Evolutionary conservation across 1,140 invertebrate species (phyloP).

Genomic region (Bombus breviceps): DNA sequence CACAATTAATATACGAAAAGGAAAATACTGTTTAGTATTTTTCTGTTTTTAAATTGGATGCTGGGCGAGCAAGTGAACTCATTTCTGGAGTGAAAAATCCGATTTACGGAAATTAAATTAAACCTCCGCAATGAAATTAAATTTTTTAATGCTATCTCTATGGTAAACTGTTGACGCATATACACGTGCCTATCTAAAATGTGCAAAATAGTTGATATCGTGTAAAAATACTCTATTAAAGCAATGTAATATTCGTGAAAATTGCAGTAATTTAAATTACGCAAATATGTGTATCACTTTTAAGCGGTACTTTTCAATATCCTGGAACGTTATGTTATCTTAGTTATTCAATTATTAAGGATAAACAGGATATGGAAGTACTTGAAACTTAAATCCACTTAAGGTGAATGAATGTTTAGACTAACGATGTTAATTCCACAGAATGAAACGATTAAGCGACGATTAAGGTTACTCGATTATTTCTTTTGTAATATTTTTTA

Average conservation of each 20-base stretch:
- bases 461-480: no score
- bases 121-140: slow-evolving; percentile 43
- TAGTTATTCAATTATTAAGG: not conserved
- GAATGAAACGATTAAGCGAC: no score
- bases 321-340: not conserved
- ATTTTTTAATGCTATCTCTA: slow-evolving; percentile 38
- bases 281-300: no score
- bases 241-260: not conserved
- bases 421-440: no score
- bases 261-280: no score
- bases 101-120: slow-evolving; percentile 49
- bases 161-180: not conserved
- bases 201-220: not conserved
- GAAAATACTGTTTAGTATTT: slow-evolving; percentile 17
- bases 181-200: no score
- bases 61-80: slow-evolving; percentile 1
- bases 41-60: slow-evolving; percentile 31
- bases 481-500: no score
- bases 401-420: no score
- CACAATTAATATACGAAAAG: not conserved
- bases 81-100: slow-evolving; percentile 41
- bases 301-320: no score
- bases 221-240: not conserved
- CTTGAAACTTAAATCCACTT: no score
- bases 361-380: not conserved